Percentiles rank a stretch among this genome's conserved stretches.
These are phyloP conservation scores for Cotesia vestalis DNA, from an alignment of 1,140 invertebrate species.

Conservation along the genomic window DNA sequence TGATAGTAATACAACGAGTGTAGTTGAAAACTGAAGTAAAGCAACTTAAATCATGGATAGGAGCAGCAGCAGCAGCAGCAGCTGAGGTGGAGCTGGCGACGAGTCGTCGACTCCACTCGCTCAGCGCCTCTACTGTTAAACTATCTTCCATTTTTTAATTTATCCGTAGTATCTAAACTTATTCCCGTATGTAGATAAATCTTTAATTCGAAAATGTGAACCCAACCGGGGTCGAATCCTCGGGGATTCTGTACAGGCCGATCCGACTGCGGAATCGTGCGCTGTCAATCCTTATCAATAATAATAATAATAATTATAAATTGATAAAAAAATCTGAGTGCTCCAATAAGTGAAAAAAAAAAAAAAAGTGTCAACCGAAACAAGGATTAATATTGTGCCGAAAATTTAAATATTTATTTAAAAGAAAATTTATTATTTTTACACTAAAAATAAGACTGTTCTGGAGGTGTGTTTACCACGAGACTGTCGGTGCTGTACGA, in stretches of 20 bases:
- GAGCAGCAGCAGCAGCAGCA: background rate
- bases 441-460: background rate
- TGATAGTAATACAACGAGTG: too few species aligned
- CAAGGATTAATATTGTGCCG: too few species aligned
- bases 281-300: background rate
- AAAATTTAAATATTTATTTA: too few species aligned
- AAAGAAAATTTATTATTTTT: too few species aligned
- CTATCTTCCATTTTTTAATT: background rate
- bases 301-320: background rate
- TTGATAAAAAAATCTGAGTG: background rate
- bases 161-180: background rate
- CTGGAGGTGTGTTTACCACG: conserved; percentile 29
- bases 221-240: conserved; percentile 2
- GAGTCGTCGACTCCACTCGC: conserved; percentile 15
- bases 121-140: conserved; percentile 5
- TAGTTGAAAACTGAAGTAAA: too few species aligned
- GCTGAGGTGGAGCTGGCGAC: conserved; percentile 3
- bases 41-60: background rate
- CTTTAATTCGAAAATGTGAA: conserved; percentile 15
- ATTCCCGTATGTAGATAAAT: background rate
- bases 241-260: conserved; percentile 10
- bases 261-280: conserved; percentile 8
- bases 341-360: too few species aligned
- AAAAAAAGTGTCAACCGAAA: too few species aligned
- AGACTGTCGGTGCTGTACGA: conserved; percentile 32